Evolutionary conservation across 2,797 vertebrate genomes (phyloP).

Genomic region (Acropternis orthonyx): DNA sequence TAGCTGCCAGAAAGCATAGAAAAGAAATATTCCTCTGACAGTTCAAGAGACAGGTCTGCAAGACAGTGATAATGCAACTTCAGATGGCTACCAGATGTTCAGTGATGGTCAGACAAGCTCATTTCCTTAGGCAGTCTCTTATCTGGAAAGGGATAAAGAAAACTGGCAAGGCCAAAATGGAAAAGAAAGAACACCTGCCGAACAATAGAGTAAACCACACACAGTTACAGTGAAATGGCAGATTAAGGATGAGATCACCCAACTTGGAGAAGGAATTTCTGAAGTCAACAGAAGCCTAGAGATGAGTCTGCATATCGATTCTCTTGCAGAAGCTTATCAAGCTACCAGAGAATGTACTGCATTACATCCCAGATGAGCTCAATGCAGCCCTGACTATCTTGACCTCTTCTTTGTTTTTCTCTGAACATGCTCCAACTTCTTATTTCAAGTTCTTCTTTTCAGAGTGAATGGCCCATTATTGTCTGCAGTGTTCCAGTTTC

Average conservation of each 20-base stretch:
- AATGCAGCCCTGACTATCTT: neutral
- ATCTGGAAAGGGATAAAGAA: neutral
- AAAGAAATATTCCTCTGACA: neutral
- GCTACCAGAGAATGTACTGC: neutral
- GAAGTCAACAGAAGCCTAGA: neutral
- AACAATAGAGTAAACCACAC: neutral
- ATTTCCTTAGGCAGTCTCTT: neutral
- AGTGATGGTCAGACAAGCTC: neutral
- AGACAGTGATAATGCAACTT: neutral
- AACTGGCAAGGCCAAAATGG: neutral
- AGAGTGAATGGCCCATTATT: neutral
- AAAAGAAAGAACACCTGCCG: neutral
- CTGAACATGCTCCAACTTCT: neutral
- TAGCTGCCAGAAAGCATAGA: neutral
- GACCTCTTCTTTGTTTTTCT: neutral
- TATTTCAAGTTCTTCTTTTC: neutral
- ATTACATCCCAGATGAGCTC: neutral
- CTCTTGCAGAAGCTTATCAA: neutral
- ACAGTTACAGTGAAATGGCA: neutral
- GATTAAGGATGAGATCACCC: neutral
- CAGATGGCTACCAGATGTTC: slow-evolving; percentile 2
- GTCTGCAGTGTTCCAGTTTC: neutral
- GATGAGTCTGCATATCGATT: neutral
- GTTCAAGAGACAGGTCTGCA: neutral
- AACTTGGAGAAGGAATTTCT: neutral